Percentiles rank a stretch among this genome's conserved stretches.
Conservation (phyloP, 1,140 invertebrate genomes). For the Diabrotica undecimpunctata region DNA sequence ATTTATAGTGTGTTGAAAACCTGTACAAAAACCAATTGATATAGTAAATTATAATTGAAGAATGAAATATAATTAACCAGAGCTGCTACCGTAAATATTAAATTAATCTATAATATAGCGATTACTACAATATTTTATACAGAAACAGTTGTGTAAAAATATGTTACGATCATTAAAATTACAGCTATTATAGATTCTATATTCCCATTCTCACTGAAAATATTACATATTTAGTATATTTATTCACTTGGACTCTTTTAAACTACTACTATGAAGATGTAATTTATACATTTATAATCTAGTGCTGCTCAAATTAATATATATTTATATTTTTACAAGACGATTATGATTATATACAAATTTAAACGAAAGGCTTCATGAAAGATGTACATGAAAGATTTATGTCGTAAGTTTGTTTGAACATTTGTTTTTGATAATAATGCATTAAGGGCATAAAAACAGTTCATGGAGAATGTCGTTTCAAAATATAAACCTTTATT, state of each 20-base stretch:
- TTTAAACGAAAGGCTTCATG: not conserved
- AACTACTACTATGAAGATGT: not conserved
- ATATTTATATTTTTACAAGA: constrained; percentile 9
- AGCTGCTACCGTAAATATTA: constrained; percentile 20
- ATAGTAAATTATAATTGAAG: constrained; percentile 1
- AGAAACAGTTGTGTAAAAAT: constrained; percentile 33
- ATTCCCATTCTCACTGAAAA: constrained; percentile 15
- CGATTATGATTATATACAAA: constrained; percentile 3
- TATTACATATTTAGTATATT: not conserved
- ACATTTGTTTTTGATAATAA: too few species aligned
- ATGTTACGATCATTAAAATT: constrained; percentile 33
- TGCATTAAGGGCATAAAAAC: too few species aligned
- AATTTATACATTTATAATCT: constrained; percentile 10
- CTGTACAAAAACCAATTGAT: constrained; percentile 22
- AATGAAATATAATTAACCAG: constrained; percentile 10
- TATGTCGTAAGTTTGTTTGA: too few species aligned
- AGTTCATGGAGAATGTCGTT: too few species aligned
- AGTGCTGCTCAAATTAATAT: constrained; percentile 12
- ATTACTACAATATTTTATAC: constrained; percentile 23
- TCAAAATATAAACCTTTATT: too few species aligned
- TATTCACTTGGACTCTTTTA: not conserved
- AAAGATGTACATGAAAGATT: too few species aligned
- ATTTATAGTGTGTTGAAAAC: constrained; percentile 17
- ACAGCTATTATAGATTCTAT: constrained; percentile 23
- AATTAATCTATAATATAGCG: constrained; percentile 10